Evolutionary conservation across 2,113 vertebrate genomes (phyloP).

Genomic region (Nothobranchius furzeri): DNA sequence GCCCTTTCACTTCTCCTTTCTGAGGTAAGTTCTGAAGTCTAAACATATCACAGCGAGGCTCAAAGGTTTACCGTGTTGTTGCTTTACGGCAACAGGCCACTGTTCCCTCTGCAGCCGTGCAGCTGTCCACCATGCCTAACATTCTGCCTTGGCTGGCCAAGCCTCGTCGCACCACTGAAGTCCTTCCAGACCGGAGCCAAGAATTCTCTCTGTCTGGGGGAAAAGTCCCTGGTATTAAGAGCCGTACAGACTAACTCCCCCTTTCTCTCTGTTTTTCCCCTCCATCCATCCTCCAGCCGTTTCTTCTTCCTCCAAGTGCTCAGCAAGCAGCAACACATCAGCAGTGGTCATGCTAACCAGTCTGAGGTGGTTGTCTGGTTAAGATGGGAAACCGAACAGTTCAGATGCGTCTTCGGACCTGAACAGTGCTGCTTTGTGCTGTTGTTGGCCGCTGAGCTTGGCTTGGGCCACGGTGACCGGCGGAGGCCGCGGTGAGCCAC

Average conservation of each 20-base stretch:
- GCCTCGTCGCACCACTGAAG: constrained; percentile 73
- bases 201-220: constrained; percentile 68
- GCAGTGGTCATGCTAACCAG: constrained; percentile 28
- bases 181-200: constrained; percentile 66
- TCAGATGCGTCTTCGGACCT: constrained; percentile 46
- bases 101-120: constrained; percentile 58
- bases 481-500: constrained; percentile 24
- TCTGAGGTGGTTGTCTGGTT: constrained; percentile 28
- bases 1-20: constrained; percentile 52
- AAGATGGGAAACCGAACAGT: constrained; percentile 52
- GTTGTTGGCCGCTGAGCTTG: constrained; percentile 43
- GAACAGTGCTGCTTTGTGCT: constrained; percentile 27
- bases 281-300: background rate
- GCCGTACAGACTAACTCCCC: constrained; percentile 46
- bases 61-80: constrained; percentile 13
- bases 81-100: constrained; percentile 26
- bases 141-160: constrained; percentile 74
- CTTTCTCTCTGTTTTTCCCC: background rate
- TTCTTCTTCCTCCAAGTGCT: background rate
- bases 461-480: constrained; percentile 17
- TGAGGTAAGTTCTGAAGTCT: constrained; percentile 11
- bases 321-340: constrained; percentile 36
- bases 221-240: constrained; percentile 67
- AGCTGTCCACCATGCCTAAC: constrained; percentile 75
- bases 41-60: constrained; percentile 19